Evolutionary conservation across 2,797 vertebrate species (phyloP), one percentile per base, ranked within the genome.

Genomic region (Petrocephalus sullivani): DNA sequence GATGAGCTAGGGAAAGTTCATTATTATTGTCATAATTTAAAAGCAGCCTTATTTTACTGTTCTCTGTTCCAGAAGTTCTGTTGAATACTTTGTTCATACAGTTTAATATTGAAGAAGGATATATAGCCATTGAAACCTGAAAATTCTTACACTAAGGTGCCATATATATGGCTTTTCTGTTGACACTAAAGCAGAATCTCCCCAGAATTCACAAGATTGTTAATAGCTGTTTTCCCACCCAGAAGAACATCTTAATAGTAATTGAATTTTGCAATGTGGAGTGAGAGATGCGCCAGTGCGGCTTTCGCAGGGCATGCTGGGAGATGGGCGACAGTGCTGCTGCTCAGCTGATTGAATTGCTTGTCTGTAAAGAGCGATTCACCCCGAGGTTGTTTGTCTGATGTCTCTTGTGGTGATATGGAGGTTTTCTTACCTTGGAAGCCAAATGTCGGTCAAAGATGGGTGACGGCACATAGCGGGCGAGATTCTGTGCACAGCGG

Each of bases 181-280:
- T 92, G 94, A 94, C 92, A 89, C 91, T 90, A 1, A 21, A 87
- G 93, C 92, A 61, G 90, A 87, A 89, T 93, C 91, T 91, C 90
- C 90, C 93, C 92, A 91, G 58, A 89, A 91, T 90, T 93, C 94
- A 94, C 94, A 94, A 92, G 91, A 90, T 94, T 89, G 87, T 92
- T 96, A 96, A 96, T 94, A 90, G 89, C 87, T 87, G 60, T 85
- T 89, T 92, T 91, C n/a, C 90, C 41, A 78, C 90, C 89, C 57
- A 93, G 92, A 95, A 95, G 94, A 94, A 95, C 94, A 94, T 94
- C 91, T 91, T 95, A 94, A 94, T 94, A 93, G 93, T 96, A 96
- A 96, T 95, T 95, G 93, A 95, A 95, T 94, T 96, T 96, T 94
- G 91, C 92, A 92, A 91, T 90, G 87, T 85, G 0, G 54, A 88